Evolutionary conservation across 2,797 vertebrate genomes (phyloP).

Genomic region (Odontamblyopus rebecca): DNA sequence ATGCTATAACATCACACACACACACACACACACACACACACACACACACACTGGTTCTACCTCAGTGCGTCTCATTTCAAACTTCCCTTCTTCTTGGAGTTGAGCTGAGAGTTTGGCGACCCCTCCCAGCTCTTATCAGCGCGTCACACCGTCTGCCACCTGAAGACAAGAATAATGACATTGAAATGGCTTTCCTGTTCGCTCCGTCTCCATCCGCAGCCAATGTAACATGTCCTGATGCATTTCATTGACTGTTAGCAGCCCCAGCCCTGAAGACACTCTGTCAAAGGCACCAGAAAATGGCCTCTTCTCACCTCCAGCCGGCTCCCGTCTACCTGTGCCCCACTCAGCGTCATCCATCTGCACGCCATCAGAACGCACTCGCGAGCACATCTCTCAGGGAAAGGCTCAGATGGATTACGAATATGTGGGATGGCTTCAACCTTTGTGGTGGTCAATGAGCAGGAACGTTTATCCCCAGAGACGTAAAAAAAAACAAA

Average conservation of each 20-base stretch:
- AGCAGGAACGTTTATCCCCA: slow-evolving; percentile 13
- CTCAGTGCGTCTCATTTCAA: slow-evolving; percentile 5
- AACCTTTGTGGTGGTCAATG: slow-evolving; percentile 32
- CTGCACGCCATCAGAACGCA: slow-evolving; percentile 61
- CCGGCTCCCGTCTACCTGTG: slow-evolving; percentile 6
- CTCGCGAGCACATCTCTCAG: slow-evolving; percentile 67
- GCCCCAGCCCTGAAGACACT: slow-evolving; percentile 60
- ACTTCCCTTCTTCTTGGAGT: not conserved
- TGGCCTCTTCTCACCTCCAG: slow-evolving; percentile 48
- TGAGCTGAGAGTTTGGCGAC: not conserved
- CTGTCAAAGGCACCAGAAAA: slow-evolving; percentile 72
- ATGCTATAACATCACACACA: not conserved
- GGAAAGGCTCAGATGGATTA: slow-evolving; percentile 62
- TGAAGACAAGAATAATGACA: slow-evolving; percentile 65
- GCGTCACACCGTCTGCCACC: slow-evolving; percentile 39
- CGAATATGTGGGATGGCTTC: slow-evolving; percentile 55
- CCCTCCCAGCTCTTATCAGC: slow-evolving; percentile 20
- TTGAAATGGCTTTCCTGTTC: slow-evolving; percentile 38
- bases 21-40: no score
- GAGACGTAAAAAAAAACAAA: not conserved
- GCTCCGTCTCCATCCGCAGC: slow-evolving; percentile 27
- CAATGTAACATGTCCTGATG: slow-evolving; percentile 72
- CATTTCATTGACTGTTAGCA: slow-evolving; percentile 72
- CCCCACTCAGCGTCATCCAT: slow-evolving; percentile 57
- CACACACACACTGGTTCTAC: not conserved